These are phyloP conservation scores for Laspeyria flexula DNA, from an alignment of 2,888 invertebrate genomes.

Conservation along the genomic window DNA sequence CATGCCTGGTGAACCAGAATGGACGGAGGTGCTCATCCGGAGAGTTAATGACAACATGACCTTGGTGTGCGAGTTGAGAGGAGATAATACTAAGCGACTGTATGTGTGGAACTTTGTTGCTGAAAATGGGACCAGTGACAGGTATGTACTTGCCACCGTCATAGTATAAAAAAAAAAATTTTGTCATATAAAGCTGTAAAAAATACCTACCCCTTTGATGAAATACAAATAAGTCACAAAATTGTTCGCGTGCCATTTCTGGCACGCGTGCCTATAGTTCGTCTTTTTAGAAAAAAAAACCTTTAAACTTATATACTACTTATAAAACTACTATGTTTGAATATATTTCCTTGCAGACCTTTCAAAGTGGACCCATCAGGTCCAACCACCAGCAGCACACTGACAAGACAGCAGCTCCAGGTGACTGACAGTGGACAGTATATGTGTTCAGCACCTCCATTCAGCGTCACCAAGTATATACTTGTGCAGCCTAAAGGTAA, in stretches of 20 bases:
- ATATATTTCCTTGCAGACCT: conserved; percentile 56
- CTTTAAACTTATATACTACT: too few species aligned
- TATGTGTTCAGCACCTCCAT: conserved; percentile 75
- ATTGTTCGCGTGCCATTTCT: too few species aligned
- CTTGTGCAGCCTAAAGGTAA: conserved; percentile 68
- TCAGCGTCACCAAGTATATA: conserved; percentile 73
- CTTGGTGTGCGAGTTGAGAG: conserved; percentile 69
- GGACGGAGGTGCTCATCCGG: conserved; percentile 73
- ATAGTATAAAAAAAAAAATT: too few species aligned
- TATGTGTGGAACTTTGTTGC: conserved; percentile 75
- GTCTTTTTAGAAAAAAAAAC: too few species aligned
- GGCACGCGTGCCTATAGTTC: too few species aligned
- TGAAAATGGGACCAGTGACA: conserved; percentile 52
- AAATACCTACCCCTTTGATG: too few species aligned
- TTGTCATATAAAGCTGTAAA: too few species aligned
- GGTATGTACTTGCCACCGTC: too few species aligned
- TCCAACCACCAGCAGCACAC: conserved; percentile 47
- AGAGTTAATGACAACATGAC: conserved; percentile 70
- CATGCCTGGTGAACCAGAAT: conserved; percentile 71
- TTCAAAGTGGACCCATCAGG: conserved; percentile 49
- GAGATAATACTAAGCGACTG: conserved; percentile 49
- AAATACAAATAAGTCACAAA: too few species aligned
- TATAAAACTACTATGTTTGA: too few species aligned
- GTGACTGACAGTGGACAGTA: conserved; percentile 70
- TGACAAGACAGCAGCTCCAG: conserved; percentile 53